Evolutionary conservation across 1,140 invertebrate genomes (phyloP), one percentile per base, ranked within the genome.

Genomic region (Zelostemma sp.): DNA sequence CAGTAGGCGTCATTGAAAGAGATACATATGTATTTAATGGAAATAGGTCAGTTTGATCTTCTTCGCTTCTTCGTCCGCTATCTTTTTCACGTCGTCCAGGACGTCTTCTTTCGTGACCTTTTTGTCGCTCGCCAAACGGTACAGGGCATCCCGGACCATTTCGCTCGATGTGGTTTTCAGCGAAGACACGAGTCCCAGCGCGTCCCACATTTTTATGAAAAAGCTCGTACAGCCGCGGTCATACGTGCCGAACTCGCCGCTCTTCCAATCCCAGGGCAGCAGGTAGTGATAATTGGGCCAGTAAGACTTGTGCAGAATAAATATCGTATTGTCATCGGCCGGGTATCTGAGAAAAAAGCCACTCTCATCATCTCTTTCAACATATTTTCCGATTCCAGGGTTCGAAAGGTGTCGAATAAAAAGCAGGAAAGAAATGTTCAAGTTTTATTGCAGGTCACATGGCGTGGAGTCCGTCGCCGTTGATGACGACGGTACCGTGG

Each of bases 221-320:
- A 88, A 86, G 0, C 91, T 89, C 0, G 87, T 87, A 40, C 85
- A 90, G 0, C 91, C 92, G 0, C 73, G 78, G 8, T 89, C 88
- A 72, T 95, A 95, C 21, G 87, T 87, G 0, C 93, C 93, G 54
- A 88, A 94, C 83, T 95, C 93, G 6, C 90, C 90, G 11, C 87
- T 90, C 74, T 92, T 91, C 79, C 92, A 94, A 63, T 95, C 93
- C 84, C 89, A 90, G 0, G 92, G 90, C 1, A 92, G 73, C 1
- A 93, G 69, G 62, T 95, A 94, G 69, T 95, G 93, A 65, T 93
- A 95, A 49, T 91, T 89, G 0, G 89, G 87, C 93, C 93, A 94
- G 67, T 90, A 90, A 0, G 88, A 90, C 73, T 91, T 92, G 0
- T 86, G 89, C 0, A 94, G 68, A 25, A 94, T 78, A 70, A 94